Evolutionary conservation across 2,797 vertebrate species (phyloP).

Genomic region (Crenuchus spilurus): DNA sequence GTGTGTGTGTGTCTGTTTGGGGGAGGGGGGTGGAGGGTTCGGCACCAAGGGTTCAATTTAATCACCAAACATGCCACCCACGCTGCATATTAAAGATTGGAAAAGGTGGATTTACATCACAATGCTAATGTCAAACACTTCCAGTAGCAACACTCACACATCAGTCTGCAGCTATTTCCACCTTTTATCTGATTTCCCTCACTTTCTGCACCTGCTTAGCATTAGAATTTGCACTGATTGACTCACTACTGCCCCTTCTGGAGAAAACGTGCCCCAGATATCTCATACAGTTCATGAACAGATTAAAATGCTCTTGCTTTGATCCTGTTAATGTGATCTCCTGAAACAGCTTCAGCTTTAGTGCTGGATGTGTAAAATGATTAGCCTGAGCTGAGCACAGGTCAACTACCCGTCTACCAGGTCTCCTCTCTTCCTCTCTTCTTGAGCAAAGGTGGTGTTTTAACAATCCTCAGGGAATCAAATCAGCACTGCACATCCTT

Average conservation of each 20-base stretch:
- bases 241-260: constrained; percentile 62
- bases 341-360: constrained; percentile 30
- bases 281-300: constrained; percentile 60
- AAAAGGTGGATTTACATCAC: constrained; percentile 57
- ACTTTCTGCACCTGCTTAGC: constrained; percentile 58
- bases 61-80: constrained; percentile 57
- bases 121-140: constrained; percentile 42
- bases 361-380: constrained; percentile 48
- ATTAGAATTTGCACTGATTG: constrained; percentile 53
- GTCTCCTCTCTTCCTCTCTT: constrained; percentile 1
- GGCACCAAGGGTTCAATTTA: constrained; percentile 51
- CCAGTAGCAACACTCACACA: constrained; percentile 5
- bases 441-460: too few species aligned
- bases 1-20: constrained; percentile 1
- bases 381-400: constrained; percentile 54
- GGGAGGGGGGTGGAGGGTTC: constrained; percentile 41
- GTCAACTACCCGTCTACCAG: constrained; percentile 36
- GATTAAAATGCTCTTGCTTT: constrained; percentile 62
- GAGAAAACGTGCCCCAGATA: constrained; percentile 62
- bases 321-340: constrained; percentile 64
- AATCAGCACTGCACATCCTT: too few species aligned
- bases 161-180: constrained; percentile 42
- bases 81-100: constrained; percentile 49
- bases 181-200: constrained; percentile 50
- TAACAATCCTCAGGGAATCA: too few species aligned